These are phyloP conservation scores for Thalpophila matura DNA, from an alignment of 2,888 invertebrate genomes.

Conservation along the genomic window DNA sequence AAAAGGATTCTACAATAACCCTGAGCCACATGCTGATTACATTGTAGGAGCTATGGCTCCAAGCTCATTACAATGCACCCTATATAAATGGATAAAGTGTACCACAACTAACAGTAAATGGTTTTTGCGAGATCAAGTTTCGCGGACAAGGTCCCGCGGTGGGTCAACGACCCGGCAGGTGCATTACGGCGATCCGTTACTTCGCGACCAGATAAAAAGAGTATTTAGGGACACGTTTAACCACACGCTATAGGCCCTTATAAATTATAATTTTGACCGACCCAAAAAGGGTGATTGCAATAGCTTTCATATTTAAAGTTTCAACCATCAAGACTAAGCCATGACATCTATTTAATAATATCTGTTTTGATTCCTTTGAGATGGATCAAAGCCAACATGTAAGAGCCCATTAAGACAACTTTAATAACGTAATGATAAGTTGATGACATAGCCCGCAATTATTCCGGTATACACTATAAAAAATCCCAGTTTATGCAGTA, in stretches of 20 bases:
- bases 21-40: neutral
- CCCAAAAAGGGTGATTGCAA: slow-evolving; percentile 3
- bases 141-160: slow-evolving; percentile 69
- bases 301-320: slow-evolving; percentile 3
- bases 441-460: too few relatives aligned
- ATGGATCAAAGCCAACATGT: too few relatives aligned
- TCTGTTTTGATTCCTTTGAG: too few relatives aligned
- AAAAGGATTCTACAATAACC: neutral
- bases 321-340: too few relatives aligned
- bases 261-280: slow-evolving; percentile 4
- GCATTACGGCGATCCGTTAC: slow-evolving; percentile 65
- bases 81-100: slow-evolving; percentile 23
- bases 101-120: slow-evolving; percentile 71
- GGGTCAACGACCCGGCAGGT: slow-evolving; percentile 69
- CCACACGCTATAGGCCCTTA: slow-evolving; percentile 40
- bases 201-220: slow-evolving; percentile 58
- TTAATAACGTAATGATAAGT: too few relatives aligned
- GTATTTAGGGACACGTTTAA: slow-evolving; percentile 36
- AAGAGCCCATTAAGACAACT: too few relatives aligned
- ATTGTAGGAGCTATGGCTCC: neutral
- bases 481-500: too few relatives aligned
- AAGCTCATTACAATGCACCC: slow-evolving; percentile 13
- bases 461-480: too few relatives aligned
- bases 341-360: too few relatives aligned
- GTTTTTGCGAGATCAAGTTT: slow-evolving; percentile 79